Evolutionary conservation across 2,888 invertebrate genomes (phyloP).

Genomic region (Lasioglossum figueresi): DNA sequence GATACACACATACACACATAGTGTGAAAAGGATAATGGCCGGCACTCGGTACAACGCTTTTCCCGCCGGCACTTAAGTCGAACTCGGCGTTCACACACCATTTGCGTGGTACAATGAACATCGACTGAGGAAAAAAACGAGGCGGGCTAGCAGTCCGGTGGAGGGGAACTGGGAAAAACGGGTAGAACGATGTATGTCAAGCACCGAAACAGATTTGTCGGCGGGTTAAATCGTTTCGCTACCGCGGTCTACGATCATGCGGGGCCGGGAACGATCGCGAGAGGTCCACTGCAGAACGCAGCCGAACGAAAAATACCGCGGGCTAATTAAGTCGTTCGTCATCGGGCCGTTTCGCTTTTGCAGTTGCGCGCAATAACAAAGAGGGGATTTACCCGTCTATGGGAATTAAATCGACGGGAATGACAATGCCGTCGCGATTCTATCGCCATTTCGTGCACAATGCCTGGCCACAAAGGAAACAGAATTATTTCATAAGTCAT

Average conservation of each 20-base stretch:
- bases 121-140: not conserved
- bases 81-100: conserved; percentile 21
- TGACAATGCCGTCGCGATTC: not conserved
- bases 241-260: not conserved
- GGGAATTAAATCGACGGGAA: conserved; percentile 1
- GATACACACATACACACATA: not conserved
- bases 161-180: not conserved
- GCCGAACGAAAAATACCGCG: conserved; percentile 25
- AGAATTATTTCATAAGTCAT: not conserved
- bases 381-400: not conserved
- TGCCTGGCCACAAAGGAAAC: not conserved
- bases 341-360: conserved; percentile 6
- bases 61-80: not conserved
- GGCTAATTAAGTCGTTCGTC: conserved; percentile 43
- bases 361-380: not conserved
- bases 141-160: not conserved
- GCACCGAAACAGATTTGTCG: conserved; percentile 13
- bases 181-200: conserved; percentile 1
- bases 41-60: conserved; percentile 1
- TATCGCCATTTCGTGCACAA: not conserved
- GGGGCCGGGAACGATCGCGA: not conserved
- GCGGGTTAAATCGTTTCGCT: conserved; percentile 23
- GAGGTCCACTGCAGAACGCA: not conserved
- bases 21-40: conserved; percentile 2
- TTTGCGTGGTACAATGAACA: conserved; percentile 17